Evolutionary conservation across 2,797 vertebrate genomes (phyloP).

Genomic region (Enteromius treurensis): DNA sequence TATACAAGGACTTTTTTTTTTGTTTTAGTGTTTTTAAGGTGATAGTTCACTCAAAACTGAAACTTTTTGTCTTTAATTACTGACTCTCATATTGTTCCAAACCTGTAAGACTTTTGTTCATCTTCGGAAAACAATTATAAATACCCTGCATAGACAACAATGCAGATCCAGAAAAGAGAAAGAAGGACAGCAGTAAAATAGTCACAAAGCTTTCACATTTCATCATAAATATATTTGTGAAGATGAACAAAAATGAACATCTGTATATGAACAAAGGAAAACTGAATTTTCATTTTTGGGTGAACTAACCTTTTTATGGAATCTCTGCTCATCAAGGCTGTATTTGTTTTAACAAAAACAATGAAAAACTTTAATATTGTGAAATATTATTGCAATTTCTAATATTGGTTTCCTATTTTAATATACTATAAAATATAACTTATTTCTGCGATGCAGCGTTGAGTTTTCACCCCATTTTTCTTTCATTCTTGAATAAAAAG

Average conservation of each 20-base stretch:
- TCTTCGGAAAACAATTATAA: neutral
- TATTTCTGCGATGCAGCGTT: neutral
- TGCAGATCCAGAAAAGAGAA: too few relatives aligned
- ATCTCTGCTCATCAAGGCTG: neutral
- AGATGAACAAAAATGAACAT: too few relatives aligned
- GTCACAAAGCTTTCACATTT: neutral
- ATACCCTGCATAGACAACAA: neutral
- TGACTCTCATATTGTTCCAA: neutral
- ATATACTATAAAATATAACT: neutral
- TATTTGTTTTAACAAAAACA: neutral
- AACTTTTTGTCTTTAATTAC: neutral
- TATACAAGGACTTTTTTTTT: neutral
- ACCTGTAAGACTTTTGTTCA: neutral
- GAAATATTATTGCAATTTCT: too few relatives aligned
- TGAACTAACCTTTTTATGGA: neutral
- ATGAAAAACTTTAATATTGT: too few relatives aligned
- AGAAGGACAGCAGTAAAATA: too few relatives aligned
- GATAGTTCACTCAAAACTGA: neutral
- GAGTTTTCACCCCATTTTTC: neutral
- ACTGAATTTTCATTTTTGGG: neutral
- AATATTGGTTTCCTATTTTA: neutral
- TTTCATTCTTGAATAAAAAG: too few relatives aligned
- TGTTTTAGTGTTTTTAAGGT: neutral
- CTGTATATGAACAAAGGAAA: neutral
- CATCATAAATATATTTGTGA: neutral